These are phyloP conservation scores for Prenolepis imparis DNA, from an alignment of 2,888 invertebrate species.

Conservation along the genomic window DNA sequence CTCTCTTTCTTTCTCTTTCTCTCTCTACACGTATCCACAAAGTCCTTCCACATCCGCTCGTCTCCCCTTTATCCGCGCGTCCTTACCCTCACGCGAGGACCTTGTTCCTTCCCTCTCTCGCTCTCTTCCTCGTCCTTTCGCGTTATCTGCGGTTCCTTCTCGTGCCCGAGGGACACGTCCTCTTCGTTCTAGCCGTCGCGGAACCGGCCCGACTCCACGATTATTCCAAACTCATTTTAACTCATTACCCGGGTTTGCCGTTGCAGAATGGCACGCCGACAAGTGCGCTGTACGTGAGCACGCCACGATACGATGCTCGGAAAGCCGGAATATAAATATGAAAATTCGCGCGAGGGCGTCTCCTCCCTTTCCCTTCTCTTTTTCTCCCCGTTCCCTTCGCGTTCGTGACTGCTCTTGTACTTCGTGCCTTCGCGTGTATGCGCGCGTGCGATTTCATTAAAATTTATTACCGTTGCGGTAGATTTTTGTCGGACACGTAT, in stretches of 20 bases:
- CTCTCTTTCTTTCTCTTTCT: slow-evolving; percentile 37
- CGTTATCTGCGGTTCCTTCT: slow-evolving; percentile 65
- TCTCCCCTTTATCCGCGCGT: slow-evolving; percentile 32
- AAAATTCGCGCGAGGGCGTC: slow-evolving; percentile 60
- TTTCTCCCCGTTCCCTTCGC: not conserved
- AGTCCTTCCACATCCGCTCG: slow-evolving; percentile 66
- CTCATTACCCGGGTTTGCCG: slow-evolving; percentile 76
- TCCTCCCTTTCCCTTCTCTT: not conserved
- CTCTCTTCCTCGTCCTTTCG: slow-evolving; percentile 50
- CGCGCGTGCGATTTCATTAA: slow-evolving; percentile 42
- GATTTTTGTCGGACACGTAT: slow-evolving; percentile 8
- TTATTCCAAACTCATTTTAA: slow-evolving; percentile 81
- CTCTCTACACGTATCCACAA: slow-evolving; percentile 64
- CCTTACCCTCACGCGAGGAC: slow-evolving; percentile 45
- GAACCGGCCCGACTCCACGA: slow-evolving; percentile 70
- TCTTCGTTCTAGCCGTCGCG: slow-evolving; percentile 63
- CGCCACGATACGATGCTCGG: slow-evolving; percentile 29
- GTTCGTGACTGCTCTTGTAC: slow-evolving; percentile 50
- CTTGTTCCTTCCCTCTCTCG: slow-evolving; percentile 58
- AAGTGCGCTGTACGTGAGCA: slow-evolving; percentile 64
- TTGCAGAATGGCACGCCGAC: slow-evolving; percentile 72
- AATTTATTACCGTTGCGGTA: slow-evolving; percentile 49
- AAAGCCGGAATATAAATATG: slow-evolving; percentile 55
- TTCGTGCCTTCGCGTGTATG: slow-evolving; percentile 19
- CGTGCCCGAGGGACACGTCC: slow-evolving; percentile 64